Evolutionary conservation across 2,797 vertebrate species (phyloP), one percentile per base, ranked within the genome.

Genomic region (Diplodus puntazzo): DNA sequence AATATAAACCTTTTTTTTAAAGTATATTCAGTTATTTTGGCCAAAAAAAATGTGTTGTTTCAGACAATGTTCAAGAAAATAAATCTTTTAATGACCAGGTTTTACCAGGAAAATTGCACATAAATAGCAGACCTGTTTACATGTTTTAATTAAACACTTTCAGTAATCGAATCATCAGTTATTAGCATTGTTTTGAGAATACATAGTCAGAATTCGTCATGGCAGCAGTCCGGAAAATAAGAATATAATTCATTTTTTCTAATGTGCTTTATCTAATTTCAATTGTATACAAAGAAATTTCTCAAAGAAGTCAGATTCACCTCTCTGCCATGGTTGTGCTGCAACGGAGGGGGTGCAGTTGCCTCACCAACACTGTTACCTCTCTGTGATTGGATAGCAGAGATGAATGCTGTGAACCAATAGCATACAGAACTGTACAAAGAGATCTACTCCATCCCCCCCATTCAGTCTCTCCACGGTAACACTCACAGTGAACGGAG

Each of bases 381-480:
- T 64, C 72, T 42, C 58, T 75, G 52, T 75, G 61, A 89, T 88
- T 90, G 86, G 88, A 73, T 23, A 10, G 1, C 7, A 20, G 3
- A 57, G 48, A 0, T 49, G 23, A 11, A 8, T 27, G 71, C 79
- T 80, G 46, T 48, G 57, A 63, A 34, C 87, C 85, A 92, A 89
- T 90, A 70, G 64, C 0, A 55, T 58, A 2, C 65, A 42, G 20
- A 34, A 73, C 48, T 87, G 83, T 91, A 88, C 86, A 90, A 88
- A 89, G 86, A 85, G 87, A 92, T 95, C 94, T 87, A 92, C 79
- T 93, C 89, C 90, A 69, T 92, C 91, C 91, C 49, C 89, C 87
- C 87, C n/a, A 21, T 72, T 55, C 79, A 79, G 54, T 5, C 60
- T 70, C 79, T 59, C n/a, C 60, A 68, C 64, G 18, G 80, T 67